Conservation (phyloP, 2,113 vertebrate species). For the Seriola rivoliana region DNA sequence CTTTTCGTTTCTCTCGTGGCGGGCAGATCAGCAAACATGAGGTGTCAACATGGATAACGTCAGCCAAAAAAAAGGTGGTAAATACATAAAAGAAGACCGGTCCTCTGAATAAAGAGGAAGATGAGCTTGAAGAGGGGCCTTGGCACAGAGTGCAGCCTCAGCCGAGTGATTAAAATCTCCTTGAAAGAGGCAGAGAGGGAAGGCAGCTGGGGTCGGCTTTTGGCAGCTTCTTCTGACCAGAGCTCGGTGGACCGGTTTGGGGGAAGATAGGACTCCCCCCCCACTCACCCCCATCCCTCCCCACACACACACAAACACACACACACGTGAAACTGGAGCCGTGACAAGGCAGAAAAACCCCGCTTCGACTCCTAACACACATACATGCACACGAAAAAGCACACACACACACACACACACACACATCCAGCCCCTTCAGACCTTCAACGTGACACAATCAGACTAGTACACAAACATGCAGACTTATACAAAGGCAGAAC, state of each 20-base stretch:
- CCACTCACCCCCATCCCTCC: constrained; percentile 9
- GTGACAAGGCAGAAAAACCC: constrained; percentile 56
- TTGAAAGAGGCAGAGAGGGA: constrained; percentile 61
- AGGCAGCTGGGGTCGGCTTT: constrained; percentile 72
- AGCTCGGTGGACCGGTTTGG: constrained; percentile 17
- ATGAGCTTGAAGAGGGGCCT: constrained; percentile 42
- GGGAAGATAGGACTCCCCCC: constrained; percentile 25
- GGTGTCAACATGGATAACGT: constrained; percentile 21
- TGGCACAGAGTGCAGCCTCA: constrained; percentile 56
- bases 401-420: constrained; percentile 41
- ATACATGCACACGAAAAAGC: constrained; percentile 30
- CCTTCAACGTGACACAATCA: constrained; percentile 48
- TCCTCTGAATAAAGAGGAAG: background rate
- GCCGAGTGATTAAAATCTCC: constrained; percentile 51
- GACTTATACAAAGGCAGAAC: constrained; percentile 73
- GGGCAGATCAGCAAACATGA: constrained; percentile 49
- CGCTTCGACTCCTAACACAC: constrained; percentile 17
- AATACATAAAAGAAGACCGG: constrained; percentile 42
- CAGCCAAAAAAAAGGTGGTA: constrained; percentile 25
- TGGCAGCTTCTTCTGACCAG: constrained; percentile 66
- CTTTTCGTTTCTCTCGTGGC: background rate
- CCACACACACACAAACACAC: too few relatives aligned
- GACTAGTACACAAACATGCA: constrained; percentile 73
- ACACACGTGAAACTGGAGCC: constrained; percentile 45
- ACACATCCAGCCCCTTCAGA: constrained; percentile 37